Base-by-base conservation (phyloP, 2,888 invertebrate species). In the Ischnus inquisitorius region DNA sequence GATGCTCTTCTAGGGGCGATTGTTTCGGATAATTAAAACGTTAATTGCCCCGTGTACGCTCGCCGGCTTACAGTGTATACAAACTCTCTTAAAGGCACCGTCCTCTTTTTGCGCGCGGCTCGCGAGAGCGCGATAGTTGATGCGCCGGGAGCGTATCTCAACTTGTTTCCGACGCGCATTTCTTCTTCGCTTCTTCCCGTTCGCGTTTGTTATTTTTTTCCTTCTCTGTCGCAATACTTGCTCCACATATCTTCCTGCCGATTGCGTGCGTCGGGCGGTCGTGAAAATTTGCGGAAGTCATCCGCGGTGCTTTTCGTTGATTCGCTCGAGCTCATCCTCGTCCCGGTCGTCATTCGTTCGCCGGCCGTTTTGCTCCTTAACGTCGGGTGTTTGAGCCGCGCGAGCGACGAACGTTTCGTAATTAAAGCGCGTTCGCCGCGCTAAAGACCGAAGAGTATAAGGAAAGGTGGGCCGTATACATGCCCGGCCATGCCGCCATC, bases 341-440 rank as follows among this genome's bases (percentile, higher is more conserved):
- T 34, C 34, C 8, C 8, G 34, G 46, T 74, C 78, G 41, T 79
- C 54, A 43, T 67, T 76, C 68, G 41, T 83, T 77, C 48, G 14
- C 14, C 64, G 43, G 12, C 34, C 34, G 48, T 28, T 48, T 75
- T 39, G 74, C 48, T 69, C 41, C 68, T 51, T 74, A 46, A 57
- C 39, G 43, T 46, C n/a, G 51, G 57, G 67, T 60, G 34, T 34
- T 34, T 34, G 48, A 46, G 46, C 80, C 57, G 69, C 85, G 69
- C 69, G 51, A 75, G 25, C 65, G 60, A 75, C 60, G 67, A 84
- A 71, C 83, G 71, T 67, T 68, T 22, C 34, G 79, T 82, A 86
- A 87, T 86, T 87, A 87, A 87, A 85, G 54, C 39, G 78, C 34
- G 65, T 57, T 62, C 19, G 28, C 43, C 16, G 60, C 28, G 14